Evolutionary conservation across 2,797 vertebrate species (phyloP).

Genomic region (Cynopterus sphinx): DNA sequence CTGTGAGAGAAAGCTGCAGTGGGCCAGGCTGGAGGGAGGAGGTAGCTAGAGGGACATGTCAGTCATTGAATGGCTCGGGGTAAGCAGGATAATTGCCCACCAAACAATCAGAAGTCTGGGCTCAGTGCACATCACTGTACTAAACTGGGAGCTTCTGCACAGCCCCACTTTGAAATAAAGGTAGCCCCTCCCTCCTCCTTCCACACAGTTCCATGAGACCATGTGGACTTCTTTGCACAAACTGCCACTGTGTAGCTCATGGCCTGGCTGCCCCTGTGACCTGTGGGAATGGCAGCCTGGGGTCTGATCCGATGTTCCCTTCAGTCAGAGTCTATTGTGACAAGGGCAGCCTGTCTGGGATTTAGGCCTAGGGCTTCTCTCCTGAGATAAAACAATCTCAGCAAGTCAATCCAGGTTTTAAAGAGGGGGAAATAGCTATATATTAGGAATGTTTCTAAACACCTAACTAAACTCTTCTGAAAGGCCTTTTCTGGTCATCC

Average conservation of each 20-base stretch:
- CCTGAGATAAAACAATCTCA: neutral
- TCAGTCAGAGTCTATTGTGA: neutral
- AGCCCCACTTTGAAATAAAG: neutral
- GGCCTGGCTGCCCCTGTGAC: neutral
- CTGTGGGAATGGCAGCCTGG: neutral
- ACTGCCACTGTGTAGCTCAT: neutral
- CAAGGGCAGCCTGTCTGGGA: neutral
- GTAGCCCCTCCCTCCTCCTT: neutral
- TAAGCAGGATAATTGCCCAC: neutral
- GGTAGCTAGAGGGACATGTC: neutral
- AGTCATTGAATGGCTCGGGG: neutral
- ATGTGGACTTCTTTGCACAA: neutral
- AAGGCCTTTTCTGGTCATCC: neutral
- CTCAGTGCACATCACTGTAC: neutral
- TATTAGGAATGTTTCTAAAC: neutral
- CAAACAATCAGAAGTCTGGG: slow-evolving; percentile 6
- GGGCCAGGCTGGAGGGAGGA: neutral
- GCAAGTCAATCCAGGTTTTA: neutral
- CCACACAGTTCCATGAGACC: neutral
- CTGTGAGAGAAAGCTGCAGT: slow-evolving; percentile 35
- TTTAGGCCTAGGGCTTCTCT: neutral
- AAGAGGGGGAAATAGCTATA: neutral
- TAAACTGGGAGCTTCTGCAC: neutral
- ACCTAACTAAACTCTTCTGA: neutral
- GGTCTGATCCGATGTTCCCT: neutral